A percentile compares a stretch with the other conserved stretches of the same genome.
phyloP scores from a whole-genome alignment of 2,113 vertebrate species.

The Eurystomus gularis region DNA sequence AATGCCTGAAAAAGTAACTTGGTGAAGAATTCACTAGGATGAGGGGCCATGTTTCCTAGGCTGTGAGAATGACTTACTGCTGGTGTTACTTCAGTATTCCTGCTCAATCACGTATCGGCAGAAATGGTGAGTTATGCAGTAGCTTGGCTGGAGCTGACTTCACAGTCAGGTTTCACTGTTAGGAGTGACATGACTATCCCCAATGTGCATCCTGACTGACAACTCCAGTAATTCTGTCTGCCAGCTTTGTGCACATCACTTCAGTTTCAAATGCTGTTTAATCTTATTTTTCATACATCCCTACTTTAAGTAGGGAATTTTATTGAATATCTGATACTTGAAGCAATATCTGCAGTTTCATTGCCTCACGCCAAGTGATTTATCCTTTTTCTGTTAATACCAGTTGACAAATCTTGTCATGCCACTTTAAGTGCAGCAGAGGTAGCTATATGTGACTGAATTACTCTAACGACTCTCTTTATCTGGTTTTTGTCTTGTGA shows the following conservation, averaged over 20 bases:
- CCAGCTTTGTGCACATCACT: background rate
- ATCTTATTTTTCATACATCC: background rate
- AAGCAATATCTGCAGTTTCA: background rate
- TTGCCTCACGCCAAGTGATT: background rate
- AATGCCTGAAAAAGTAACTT: background rate
- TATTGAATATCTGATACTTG: background rate
- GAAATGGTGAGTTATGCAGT: background rate
- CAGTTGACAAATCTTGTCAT: background rate
- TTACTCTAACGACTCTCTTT: background rate
- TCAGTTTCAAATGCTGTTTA: background rate
- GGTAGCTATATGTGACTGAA: background rate
- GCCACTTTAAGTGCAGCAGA: background rate
- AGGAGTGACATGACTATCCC: background rate
- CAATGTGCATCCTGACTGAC: background rate
- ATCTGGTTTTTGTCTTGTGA: background rate
- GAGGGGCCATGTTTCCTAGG: fast-evolving
- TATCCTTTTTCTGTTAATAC: background rate
- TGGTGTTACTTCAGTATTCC: background rate
- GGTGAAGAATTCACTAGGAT: background rate
- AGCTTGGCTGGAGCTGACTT: background rate
- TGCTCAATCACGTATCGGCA: background rate
- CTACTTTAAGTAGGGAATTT: background rate
- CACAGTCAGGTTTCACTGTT: background rate
- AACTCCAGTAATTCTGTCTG: background rate
- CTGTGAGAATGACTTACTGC: background rate